Percentiles rank a stretch among this genome's conserved stretches.
Conservation (phyloP, 2,113 vertebrate species). For the Cheirogaleus medius region DNA sequence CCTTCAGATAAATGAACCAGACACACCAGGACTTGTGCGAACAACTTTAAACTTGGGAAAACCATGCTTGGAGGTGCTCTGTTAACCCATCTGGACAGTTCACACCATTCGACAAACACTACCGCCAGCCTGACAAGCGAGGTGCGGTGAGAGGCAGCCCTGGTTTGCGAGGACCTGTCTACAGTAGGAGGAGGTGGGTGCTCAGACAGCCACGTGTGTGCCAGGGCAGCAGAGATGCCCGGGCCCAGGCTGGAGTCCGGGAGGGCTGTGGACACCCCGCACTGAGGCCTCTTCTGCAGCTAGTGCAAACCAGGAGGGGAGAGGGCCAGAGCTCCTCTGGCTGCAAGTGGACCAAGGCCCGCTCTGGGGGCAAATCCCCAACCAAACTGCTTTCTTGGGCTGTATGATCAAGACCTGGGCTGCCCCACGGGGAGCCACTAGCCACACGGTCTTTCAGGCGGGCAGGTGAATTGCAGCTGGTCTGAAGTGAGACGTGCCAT, state of each 20-base stretch:
- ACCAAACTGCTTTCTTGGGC: neutral
- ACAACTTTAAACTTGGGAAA: neutral
- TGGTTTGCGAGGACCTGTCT: neutral
- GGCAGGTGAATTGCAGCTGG: too few species aligned
- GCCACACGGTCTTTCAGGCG: rapidly evolving
- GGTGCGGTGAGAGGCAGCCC: neutral
- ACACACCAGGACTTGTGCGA: neutral
- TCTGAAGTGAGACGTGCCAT: rapidly evolving
- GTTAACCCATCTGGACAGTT: neutral
- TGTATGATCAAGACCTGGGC: rapidly evolving
- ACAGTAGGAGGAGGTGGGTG: too few species aligned
- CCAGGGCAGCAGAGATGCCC: too few species aligned
- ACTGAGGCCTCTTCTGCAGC: neutral
- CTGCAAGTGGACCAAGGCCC: neutral
- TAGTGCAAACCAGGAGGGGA: rapidly evolving
- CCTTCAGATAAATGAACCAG: neutral
- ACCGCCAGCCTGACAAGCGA: neutral
- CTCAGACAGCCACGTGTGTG: rapidly evolving
- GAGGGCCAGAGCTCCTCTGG: rapidly evolving
- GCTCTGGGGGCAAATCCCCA: too few species aligned
- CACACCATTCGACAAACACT: neutral
- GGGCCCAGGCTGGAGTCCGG: neutral
- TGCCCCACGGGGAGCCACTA: rapidly evolving
- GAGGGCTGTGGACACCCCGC: rapidly evolving
- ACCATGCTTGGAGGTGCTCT: neutral